Base-by-base conservation (phyloP, 2,113 vertebrate species). In the human (Homo sapiens) region DNA sequence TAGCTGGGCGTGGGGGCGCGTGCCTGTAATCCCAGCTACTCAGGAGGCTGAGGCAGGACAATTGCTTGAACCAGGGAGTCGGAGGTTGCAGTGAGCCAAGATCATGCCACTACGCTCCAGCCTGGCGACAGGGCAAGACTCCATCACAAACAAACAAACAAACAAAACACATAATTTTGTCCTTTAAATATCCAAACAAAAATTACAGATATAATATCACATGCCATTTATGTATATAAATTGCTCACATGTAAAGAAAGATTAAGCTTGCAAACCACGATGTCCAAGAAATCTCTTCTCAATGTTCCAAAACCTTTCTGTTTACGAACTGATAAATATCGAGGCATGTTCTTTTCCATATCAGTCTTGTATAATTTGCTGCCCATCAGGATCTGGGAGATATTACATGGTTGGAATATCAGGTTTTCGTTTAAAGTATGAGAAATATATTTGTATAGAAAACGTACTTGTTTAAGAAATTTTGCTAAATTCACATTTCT, bases 401-500 rank as follows among this genome's bases (percentile, higher is more conserved):
- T 30, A 93, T 22, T 75, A 92, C 30, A 55, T 20, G 57, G n/a
- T 70, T 72, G 14, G 23, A 86, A 50, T 32, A 95, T 30, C 57
- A 91, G 30, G 18, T 64, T 68, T 84, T 87, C 76, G 89, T 48
- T 89, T 86, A 81, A 95, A 64, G 57, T 55, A 68, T n/a, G 55
- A 40, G 35, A 88, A 81, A 85, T 84, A 38, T 87, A 64, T 85
- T 75, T 96, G 61, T 82, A 86, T 76, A 50, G 85, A 40, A 95
- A 93, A 84, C 38, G 35, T 59, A 89, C 50, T 64, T 61, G 83
- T 16, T 81, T 90, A 85, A 85, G 64, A 84, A 55, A 73, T 89
- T 45, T 79, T 91, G 82, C 84, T 79, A 72, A 95, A 94, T 61
- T 38, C 10, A 1, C 25, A 14, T 92, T 93, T 96, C 86, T 79